Conservation (phyloP, 2,888 invertebrate species). For the Eristalinus aeneus region DNA sequence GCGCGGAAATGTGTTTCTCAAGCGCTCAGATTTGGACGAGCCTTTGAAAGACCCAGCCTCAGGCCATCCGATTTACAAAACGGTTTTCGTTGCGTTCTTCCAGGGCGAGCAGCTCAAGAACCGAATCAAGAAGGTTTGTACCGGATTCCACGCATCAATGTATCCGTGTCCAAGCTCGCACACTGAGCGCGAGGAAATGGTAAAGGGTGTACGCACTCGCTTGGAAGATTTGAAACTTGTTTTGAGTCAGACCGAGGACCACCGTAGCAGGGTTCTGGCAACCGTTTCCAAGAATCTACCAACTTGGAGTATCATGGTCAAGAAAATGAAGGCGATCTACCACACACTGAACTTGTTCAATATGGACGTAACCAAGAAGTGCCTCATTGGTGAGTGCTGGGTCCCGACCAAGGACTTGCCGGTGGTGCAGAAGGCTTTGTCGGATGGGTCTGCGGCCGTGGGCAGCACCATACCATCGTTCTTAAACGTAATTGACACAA, state of each 20-base stretch:
- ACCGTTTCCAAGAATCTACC: constrained; percentile 92
- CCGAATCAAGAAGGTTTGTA: constrained; percentile 93
- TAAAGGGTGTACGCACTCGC: constrained; percentile 91
- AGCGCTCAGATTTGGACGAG: constrained; percentile 89
- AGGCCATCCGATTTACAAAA: constrained; percentile 87
- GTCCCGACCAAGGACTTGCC: constrained; percentile 88
- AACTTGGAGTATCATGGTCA: constrained; percentile 92
- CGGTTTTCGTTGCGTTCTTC: constrained; percentile 91
- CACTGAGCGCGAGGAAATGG: constrained; percentile 91
- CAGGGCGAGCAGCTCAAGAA: constrained; percentile 94
- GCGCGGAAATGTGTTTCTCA: constrained; percentile 92
- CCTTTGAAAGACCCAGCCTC: constrained; percentile 90
- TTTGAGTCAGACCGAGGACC: constrained; percentile 92
- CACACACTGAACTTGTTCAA: constrained; percentile 96
- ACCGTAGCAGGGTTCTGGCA: constrained; percentile 90
- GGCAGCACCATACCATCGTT: constrained; percentile 97
- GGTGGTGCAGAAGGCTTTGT: constrained; percentile 89
- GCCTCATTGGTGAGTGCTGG: constrained; percentile 95
- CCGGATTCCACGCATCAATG: constrained; percentile 92
- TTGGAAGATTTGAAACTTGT: constrained; percentile 91
- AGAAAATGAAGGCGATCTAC: constrained; percentile 96
- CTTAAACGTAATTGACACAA: constrained; percentile 92
- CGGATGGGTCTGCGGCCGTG: constrained; percentile 91
- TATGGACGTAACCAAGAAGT: constrained; percentile 95
- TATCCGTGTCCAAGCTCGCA: constrained; percentile 93